These are phyloP conservation scores for Leptocoma aspasia DNA, from an alignment of 2,113 vertebrate genomes.

Conservation along the genomic window DNA sequence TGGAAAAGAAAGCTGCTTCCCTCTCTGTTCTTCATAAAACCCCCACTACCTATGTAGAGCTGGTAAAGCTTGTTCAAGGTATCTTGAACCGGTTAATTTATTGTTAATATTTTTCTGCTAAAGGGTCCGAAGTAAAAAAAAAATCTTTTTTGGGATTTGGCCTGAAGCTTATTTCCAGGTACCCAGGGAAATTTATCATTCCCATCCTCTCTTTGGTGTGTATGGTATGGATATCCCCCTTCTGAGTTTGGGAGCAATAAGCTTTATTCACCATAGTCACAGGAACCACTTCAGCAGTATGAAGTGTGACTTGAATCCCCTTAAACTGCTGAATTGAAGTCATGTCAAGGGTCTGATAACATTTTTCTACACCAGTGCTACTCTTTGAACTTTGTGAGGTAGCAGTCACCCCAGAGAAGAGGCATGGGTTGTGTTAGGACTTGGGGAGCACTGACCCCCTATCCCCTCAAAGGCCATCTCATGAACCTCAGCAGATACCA, in stretches of 20 bases:
- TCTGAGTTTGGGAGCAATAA: background rate
- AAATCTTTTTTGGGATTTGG: accelerated
- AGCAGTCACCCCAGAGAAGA: background rate
- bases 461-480: background rate
- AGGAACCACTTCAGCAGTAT: background rate
- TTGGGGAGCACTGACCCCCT: no score
- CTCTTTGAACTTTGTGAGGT: background rate
- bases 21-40: background rate
- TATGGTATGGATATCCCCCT: background rate
- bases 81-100: background rate
- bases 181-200: background rate
- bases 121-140: background rate
- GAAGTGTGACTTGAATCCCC: background rate
- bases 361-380: background rate
- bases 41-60: background rate
- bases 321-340: background rate
- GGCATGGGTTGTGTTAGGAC: background rate
- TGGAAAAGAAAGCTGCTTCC: background rate
- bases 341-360: background rate
- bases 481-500: background rate
- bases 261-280: background rate
- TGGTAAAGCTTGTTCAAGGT: background rate
- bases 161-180: background rate
- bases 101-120: background rate
- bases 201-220: background rate